Evolutionary conservation across 2,113 vertebrate species (phyloP), one percentile per base, ranked within the genome.

Genomic region (Balaenoptera acutorostrata): DNA sequence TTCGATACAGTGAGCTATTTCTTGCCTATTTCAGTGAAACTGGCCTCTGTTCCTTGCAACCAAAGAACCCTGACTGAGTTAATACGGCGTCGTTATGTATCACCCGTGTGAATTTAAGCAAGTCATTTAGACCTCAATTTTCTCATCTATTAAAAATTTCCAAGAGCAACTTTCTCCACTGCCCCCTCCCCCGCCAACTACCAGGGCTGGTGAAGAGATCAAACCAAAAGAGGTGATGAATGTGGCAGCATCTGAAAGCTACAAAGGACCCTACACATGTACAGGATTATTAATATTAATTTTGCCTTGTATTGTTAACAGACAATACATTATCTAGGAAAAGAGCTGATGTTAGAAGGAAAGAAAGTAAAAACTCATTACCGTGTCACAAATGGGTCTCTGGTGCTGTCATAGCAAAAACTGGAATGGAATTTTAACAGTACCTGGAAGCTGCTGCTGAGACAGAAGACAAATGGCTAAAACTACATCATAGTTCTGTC

Each of bases 241-340:
- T 87, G 66, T 75, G 86, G 21, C 8, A 10, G 55, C 44, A 11
- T 74, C 61, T 36, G 36, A 93, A 83, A 93, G 77, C 66, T 63
- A n/a, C 33, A 41, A 71, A 88, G 87, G 72, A 69, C 20, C n/a
- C 31, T 63, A 14, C 57, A 33, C 71, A 66, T 55, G 66, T 59
- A 55, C 88, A 88, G 15, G 75, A 69, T 93, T 59, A 88, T 94
- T 86, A 93, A 97, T 96, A 96, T 71, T 87, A 88, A 89, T 89
- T 44, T 86, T 86, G 57, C 36, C 55, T 89, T 85, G 57, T 68
- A 49, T 55, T 88, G 72, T 52, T 81, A 87, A 71, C 68, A 84
- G 46, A 93, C 3, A 71, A 83, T 75, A 52, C 44, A 12, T 57
- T 95, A 64, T 77, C 82, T 29, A 84, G 91, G 63, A 93, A 95